Conservation (phyloP, 1,140 invertebrate genomes). For the Steinernema khuongi region DNA sequence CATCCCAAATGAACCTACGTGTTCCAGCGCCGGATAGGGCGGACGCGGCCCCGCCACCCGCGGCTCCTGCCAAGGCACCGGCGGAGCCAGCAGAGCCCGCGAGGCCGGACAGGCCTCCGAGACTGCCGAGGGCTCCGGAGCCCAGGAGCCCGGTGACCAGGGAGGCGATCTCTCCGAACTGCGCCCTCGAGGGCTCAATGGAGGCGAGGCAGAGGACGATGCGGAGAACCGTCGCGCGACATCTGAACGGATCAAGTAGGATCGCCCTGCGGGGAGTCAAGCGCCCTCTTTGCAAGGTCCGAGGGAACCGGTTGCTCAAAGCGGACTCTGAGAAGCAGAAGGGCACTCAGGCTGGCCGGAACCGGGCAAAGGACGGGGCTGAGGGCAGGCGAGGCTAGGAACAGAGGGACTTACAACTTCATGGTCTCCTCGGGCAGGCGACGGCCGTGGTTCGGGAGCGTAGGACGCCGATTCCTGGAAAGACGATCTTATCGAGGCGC, state of each 20-base stretch:
- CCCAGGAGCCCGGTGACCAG: neutral
- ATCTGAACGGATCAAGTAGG: no score
- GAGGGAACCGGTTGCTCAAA: conserved; percentile 3
- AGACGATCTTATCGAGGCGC: conserved; percentile 6
- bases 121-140: neutral
- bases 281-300: no score
- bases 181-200: neutral
- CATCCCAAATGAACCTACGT: neutral
- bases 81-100: neutral
- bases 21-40: neutral
- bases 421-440: neutral
- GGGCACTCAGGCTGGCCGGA: no score
- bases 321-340: no score
- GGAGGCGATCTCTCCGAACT: conserved; percentile 4
- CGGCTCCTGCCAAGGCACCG: neutral
- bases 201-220: neutral
- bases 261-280: no score
- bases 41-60: neutral
- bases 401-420: neutral
- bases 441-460: neutral
- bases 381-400: no score
- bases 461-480: neutral
- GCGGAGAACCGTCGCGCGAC: neutral
- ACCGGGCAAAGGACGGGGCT: no score
- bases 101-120: neutral